phyloP scores from a whole-genome alignment of 1,140 invertebrate genomes.

The Drosophila mayri region DNA sequence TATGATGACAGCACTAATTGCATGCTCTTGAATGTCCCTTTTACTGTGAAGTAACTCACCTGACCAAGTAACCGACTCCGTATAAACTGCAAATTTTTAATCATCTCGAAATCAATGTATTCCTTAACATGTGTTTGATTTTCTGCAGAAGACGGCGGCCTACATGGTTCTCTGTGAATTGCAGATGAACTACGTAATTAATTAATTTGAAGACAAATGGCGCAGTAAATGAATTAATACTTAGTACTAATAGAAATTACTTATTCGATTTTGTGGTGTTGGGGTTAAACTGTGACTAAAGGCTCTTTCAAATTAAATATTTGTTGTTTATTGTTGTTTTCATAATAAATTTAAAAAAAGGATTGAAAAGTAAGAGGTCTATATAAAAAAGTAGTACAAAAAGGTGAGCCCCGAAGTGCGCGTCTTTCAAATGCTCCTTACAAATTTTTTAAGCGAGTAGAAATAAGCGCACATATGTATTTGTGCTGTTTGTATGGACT shows the following conservation, averaged over 20 bases:
- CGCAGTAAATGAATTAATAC: background rate
- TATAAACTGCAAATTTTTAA: conserved; percentile 59
- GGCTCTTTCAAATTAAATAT: no score
- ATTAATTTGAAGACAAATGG: background rate
- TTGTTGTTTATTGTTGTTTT: no score
- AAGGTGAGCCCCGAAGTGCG: no score
- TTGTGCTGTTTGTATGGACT: background rate
- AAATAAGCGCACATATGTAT: background rate
- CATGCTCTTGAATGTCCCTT: background rate
- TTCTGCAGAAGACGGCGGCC: conserved; percentile 15
- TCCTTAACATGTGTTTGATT: conserved; percentile 39
- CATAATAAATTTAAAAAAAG: no score
- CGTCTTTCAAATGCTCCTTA: no score
- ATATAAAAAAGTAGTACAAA: no score
- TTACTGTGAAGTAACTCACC: conserved; percentile 30
- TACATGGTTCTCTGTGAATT: conserved; percentile 32
- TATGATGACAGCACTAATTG: no score
- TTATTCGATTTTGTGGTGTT: no score
- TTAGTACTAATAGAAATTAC: background rate
- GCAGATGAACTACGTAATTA: background rate
- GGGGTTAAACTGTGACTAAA: no score
- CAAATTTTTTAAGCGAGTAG: background rate
- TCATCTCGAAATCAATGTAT: conserved; percentile 61
- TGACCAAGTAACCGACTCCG: conserved; percentile 53
- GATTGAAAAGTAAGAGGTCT: no score